Evolutionary conservation across 2,797 vertebrate genomes (phyloP).

Genomic region (Remorina albescens): DNA sequence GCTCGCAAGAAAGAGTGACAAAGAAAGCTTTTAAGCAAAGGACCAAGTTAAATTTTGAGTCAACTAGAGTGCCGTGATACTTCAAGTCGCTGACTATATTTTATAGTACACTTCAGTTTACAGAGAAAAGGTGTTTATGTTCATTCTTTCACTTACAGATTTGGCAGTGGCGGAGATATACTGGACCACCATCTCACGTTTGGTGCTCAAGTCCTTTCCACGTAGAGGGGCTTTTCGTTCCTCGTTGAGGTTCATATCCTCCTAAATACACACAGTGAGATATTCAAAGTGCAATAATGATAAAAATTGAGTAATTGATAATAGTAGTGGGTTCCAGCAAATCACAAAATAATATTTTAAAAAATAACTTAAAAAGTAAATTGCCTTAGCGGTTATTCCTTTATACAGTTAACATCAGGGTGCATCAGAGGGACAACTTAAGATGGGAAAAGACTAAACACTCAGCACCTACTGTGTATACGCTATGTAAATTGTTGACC

Average conservation of each 20-base stretch:
- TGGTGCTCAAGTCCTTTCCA: constrained; percentile 94
- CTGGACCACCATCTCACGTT: constrained; percentile 98
- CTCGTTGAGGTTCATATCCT: constrained; percentile 99
- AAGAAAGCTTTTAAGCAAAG: constrained; percentile 63
- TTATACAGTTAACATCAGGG: not conserved
- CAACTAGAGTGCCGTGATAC: constrained; percentile 47
- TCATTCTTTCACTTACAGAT: constrained; percentile 91
- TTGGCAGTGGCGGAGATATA: constrained; percentile 98
- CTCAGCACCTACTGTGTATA: no score
- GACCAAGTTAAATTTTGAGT: constrained; percentile 73
- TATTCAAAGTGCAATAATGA: not conserved
- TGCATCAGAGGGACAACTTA: not conserved
- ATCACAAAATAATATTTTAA: no score
- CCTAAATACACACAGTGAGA: constrained; percentile 79
- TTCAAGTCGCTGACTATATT: constrained; percentile 51
- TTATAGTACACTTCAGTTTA: constrained; percentile 23
- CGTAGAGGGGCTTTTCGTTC: constrained; percentile 96
- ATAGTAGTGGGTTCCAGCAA: no score
- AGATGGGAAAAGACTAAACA: no score
- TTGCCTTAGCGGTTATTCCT: no score
- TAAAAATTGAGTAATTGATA: not conserved
- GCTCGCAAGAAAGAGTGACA: constrained; percentile 54
- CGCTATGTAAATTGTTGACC: no score
- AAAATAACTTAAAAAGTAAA: constrained; percentile 17
- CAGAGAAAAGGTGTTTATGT: constrained; percentile 4